These are phyloP conservation scores for Charina bottae DNA, from an alignment of 2,113 vertebrate species.

Conservation along the genomic window DNA sequence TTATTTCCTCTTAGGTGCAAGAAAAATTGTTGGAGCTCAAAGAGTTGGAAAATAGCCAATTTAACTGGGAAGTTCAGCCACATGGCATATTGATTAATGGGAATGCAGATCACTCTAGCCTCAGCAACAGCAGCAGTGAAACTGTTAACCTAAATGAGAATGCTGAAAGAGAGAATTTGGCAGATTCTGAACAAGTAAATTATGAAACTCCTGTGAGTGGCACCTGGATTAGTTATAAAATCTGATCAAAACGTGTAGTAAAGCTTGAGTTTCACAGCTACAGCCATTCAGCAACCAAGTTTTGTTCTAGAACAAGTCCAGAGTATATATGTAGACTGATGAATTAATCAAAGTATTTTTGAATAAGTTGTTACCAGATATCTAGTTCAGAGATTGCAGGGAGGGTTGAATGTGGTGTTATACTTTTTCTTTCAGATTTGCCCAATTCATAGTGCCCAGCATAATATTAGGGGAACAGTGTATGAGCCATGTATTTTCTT, in stretches of 20 bases:
- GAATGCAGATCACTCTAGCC: conserved; percentile 78
- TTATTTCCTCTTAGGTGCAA: conserved; percentile 82
- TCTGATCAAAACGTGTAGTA: neutral
- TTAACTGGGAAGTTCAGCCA: conserved; percentile 84
- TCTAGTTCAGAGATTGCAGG: neutral
- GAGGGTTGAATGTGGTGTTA: neutral
- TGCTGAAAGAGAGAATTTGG: conserved; percentile 68
- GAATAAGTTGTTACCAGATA: neutral
- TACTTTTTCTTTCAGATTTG: neutral
- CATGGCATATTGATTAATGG: conserved; percentile 84
- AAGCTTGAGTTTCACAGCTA: neutral
- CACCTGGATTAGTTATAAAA: neutral
- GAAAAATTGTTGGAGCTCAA: conserved; percentile 87
- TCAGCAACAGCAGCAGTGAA: conserved; percentile 83
- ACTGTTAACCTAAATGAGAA: conserved; percentile 79
- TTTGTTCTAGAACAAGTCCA: neutral
- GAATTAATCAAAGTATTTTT: neutral
- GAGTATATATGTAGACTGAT: neutral
- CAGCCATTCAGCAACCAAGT: neutral
- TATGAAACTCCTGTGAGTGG: conserved; percentile 75
- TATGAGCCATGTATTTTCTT: neutral
- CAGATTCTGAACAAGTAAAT: conserved; percentile 71
- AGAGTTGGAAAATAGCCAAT: conserved; percentile 82
- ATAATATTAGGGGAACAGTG: neutral
- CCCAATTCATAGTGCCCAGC: neutral